Percentiles rank a stretch among this genome's conserved stretches.
phyloP scores from a whole-genome alignment of 2,797 vertebrate species.

The Hozukius guyotensis region DNA sequence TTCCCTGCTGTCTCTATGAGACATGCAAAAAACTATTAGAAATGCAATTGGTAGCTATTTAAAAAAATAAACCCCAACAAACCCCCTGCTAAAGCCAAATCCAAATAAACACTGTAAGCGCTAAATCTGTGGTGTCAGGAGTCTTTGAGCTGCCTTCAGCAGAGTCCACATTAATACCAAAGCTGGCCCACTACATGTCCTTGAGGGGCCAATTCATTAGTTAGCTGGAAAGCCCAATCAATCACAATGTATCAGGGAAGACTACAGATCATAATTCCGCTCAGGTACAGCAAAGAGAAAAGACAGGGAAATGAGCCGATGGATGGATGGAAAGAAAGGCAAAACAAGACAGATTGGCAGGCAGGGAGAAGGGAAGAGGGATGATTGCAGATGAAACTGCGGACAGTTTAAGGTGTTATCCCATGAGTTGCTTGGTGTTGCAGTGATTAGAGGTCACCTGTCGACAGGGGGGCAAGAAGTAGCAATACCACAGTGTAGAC shows the following conservation, averaged over 20 bases:
- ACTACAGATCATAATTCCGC: slow-evolving; percentile 68
- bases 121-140: slow-evolving; percentile 68
- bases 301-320: slow-evolving; percentile 41
- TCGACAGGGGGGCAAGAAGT: background rate
- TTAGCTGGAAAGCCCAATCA: slow-evolving; percentile 73
- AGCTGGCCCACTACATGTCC: slow-evolving; percentile 64
- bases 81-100: slow-evolving; percentile 50
- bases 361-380: slow-evolving; percentile 34
- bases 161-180: slow-evolving; percentile 63
- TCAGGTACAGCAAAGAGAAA: slow-evolving; percentile 59
- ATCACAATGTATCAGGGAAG: slow-evolving; percentile 66
- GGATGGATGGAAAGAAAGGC: slow-evolving; percentile 43
- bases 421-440: slow-evolving; percentile 19
- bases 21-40: slow-evolving; percentile 43
- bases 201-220: slow-evolving; percentile 80
- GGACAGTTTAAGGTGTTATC: slow-evolving; percentile 16
- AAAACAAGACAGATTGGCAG: slow-evolving; percentile 54
- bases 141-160: slow-evolving; percentile 69
- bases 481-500: background rate
- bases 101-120: slow-evolving; percentile 64
- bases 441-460: slow-evolving; percentile 32
- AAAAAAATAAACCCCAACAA: slow-evolving; percentile 54
- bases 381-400: slow-evolving; percentile 41
- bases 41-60: slow-evolving; percentile 50
- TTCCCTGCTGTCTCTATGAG: background rate